These are phyloP conservation scores for Galerucella nymphaeae DNA, from an alignment of 2,888 invertebrate genomes.

Conservation along the genomic window DNA sequence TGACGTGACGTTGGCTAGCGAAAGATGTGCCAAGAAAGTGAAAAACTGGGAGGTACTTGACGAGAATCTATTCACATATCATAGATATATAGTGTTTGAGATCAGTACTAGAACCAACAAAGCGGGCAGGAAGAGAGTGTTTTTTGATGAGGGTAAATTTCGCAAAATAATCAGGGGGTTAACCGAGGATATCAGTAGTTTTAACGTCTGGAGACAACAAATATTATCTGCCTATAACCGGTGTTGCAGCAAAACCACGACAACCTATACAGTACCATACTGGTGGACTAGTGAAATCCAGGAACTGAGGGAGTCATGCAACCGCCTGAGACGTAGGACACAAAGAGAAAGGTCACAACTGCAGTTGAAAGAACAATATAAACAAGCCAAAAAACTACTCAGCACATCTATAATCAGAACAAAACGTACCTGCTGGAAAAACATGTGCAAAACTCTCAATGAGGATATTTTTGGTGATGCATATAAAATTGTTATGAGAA, in stretches of 20 bases:
- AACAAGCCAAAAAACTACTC: not conserved
- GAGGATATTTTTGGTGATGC: too few species aligned
- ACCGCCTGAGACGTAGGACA: not conserved
- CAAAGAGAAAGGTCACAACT: not conserved
- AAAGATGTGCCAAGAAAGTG: not conserved
- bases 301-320: too few species aligned
- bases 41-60: not conserved
- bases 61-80: not conserved
- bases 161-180: too few species aligned
- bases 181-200: too few species aligned
- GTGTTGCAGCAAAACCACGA: too few species aligned
- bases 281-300: too few species aligned
- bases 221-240: too few species aligned
- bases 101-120: too few species aligned
- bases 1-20: not conserved
- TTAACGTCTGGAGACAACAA: not conserved
- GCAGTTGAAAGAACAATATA: not conserved
- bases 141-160: too few species aligned
- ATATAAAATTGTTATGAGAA: too few species aligned
- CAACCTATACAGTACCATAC: too few species aligned
- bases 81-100: not conserved
- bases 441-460: conserved; percentile 24
- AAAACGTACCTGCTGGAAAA: conserved; percentile 21
- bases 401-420: not conserved
- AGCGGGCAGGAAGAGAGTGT: too few species aligned